phyloP scores from a whole-genome alignment of 2,888 invertebrate species.

The Neoaliturus tenellus region DNA sequence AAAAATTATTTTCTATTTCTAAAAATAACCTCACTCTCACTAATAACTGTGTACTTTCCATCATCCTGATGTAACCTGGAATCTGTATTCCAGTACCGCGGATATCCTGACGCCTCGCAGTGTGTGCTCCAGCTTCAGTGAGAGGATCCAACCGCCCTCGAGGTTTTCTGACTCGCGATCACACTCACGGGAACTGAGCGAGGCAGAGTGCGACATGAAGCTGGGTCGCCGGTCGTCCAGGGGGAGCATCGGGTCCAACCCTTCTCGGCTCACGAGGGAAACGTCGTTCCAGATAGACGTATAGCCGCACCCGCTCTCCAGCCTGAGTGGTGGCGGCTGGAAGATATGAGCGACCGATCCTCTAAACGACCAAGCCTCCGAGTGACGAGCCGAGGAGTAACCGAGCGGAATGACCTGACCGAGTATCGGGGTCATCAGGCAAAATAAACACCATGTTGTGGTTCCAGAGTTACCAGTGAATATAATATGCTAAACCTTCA shows the following conservation, averaged over 20 bases:
- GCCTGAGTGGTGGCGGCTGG: slow-evolving; percentile 11
- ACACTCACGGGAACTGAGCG: slow-evolving; percentile 71
- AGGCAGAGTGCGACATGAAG: slow-evolving; percentile 73
- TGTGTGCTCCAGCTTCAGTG: slow-evolving; percentile 84
- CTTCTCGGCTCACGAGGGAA: slow-evolving; percentile 67
- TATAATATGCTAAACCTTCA: not conserved
- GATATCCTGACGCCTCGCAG: slow-evolving; percentile 44
- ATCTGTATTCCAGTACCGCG: slow-evolving; percentile 9
- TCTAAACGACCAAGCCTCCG: not conserved
- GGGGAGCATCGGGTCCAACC: slow-evolving; percentile 64
- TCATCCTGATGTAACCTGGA: slow-evolving; percentile 64
- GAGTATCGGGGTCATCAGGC: not conserved
- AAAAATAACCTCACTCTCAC: too few relatives aligned
- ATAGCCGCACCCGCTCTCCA: slow-evolving; percentile 71
- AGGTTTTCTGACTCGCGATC: slow-evolving; percentile 84
- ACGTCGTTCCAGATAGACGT: slow-evolving; percentile 86
- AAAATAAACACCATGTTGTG: not conserved
- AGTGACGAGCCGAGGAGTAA: not conserved
- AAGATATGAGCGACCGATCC: slow-evolving; percentile 20
- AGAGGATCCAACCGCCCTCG: slow-evolving; percentile 90
- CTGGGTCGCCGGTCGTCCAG: slow-evolving; percentile 67
- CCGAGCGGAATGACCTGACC: too few relatives aligned
- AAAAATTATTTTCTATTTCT: too few relatives aligned
- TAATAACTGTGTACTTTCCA: not conserved
- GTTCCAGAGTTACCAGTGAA: not conserved